Conservation (phyloP, 2,797 vertebrate genomes). For the Gadopsis marmoratus region DNA sequence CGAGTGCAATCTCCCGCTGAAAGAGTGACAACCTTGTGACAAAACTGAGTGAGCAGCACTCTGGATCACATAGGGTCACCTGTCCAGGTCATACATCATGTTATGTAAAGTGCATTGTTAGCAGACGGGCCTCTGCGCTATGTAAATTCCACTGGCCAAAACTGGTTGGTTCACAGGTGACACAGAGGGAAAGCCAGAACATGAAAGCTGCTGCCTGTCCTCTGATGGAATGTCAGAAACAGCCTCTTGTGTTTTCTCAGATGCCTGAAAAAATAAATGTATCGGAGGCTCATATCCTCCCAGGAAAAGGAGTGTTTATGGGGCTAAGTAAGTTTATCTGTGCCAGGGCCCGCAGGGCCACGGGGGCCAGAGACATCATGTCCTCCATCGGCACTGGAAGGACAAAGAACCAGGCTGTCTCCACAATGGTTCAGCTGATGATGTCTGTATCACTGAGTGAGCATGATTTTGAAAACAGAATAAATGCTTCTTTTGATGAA, state of each 20-base stretch:
- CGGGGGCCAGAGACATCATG: constrained; percentile 39
- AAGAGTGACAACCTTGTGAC: constrained; percentile 12
- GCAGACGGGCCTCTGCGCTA: not conserved
- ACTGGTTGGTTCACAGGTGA: constrained; percentile 36
- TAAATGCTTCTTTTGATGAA: not conserved
- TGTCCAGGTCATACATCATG: not conserved
- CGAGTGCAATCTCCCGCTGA: constrained; percentile 13
- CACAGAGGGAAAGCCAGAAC: constrained; percentile 32
- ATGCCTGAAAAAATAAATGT: constrained; percentile 79
- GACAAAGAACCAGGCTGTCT: constrained; percentile 7
- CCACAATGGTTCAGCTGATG: not conserved
- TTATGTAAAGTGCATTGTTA: constrained; percentile 6
- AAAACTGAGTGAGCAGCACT: not conserved
- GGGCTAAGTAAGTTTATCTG: constrained; percentile 71
- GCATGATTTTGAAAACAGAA: not conserved
- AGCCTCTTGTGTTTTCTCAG: constrained; percentile 69
- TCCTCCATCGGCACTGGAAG: constrained; percentile 37
- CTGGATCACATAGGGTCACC: constrained; percentile 10
- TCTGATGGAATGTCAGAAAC: constrained; percentile 62
- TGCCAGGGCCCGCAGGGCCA: constrained; percentile 48
- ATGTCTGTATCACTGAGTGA: not conserved
- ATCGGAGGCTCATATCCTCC: constrained; percentile 74
- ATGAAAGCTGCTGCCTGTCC: constrained; percentile 28
- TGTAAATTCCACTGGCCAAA: constrained; percentile 1
- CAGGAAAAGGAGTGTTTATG: constrained; percentile 77